Evolutionary conservation across 2,888 invertebrate genomes (phyloP).

Genomic region (Macrophya annulata): DNA sequence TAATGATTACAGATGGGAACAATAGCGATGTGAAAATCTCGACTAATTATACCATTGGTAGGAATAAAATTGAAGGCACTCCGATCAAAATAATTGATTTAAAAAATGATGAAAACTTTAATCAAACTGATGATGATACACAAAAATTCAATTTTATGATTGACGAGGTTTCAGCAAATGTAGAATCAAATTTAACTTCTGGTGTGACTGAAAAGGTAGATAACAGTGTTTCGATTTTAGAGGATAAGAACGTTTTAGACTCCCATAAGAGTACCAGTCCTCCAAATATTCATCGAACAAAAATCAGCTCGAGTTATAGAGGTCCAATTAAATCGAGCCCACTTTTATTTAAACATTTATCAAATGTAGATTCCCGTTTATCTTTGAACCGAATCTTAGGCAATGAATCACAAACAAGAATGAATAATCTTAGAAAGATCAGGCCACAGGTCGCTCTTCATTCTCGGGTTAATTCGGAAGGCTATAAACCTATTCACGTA

Average conservation of each 20-base stretch:
- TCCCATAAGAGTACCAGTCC: background rate
- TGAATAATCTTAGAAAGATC: background rate
- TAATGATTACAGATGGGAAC: background rate
- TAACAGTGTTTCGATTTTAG: background rate
- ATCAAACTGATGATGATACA: background rate
- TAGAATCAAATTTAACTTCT: background rate
- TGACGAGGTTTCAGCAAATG: background rate
- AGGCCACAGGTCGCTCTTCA: background rate
- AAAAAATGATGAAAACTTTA: background rate
- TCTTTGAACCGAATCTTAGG: background rate
- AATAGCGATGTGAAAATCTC: background rate
- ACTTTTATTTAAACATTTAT: background rate
- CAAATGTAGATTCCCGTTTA: slow-evolving; percentile 15
- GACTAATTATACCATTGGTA: background rate
- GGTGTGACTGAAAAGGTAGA: background rate
- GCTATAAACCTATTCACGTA: background rate
- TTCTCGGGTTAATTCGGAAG: background rate
- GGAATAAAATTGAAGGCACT: background rate
- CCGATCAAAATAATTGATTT: background rate
- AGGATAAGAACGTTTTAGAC: background rate
- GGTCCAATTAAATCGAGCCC: background rate
- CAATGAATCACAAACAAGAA: background rate
- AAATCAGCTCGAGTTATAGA: background rate
- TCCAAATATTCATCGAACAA: background rate
- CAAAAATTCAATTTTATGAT: background rate